These are phyloP conservation scores for Campaea margaritaria DNA, from an alignment of 2,888 invertebrate species.

Conservation along the genomic window DNA sequence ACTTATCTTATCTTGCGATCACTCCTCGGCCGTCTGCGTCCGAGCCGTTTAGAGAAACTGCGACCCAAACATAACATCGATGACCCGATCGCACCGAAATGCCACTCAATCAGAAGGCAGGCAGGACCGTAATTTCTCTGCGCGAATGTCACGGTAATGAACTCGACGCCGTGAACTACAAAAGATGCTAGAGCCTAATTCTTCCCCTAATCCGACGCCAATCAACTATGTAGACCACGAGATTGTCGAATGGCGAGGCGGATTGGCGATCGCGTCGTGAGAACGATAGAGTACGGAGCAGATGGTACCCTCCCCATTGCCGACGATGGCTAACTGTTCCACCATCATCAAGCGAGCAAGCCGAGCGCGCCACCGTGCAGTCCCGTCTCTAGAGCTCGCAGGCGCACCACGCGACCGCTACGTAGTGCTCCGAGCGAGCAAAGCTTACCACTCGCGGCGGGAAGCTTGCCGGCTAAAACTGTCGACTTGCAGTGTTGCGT, in stretches of 20 bases:
- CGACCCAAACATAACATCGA: constrained; percentile 68
- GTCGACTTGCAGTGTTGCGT: constrained; percentile 31
- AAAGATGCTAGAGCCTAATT: constrained; percentile 64
- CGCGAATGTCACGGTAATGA: constrained; percentile 76
- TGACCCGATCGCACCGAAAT: constrained; percentile 69
- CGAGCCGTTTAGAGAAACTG: constrained; percentile 60
- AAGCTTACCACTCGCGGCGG: too few species aligned
- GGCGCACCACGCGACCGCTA: constrained; percentile 75
- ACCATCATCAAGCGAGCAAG: constrained; percentile 68
- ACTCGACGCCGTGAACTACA: constrained; percentile 61
- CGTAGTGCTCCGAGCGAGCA: constrained; percentile 37
- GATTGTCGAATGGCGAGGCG: constrained; percentile 72
- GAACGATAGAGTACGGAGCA: constrained; percentile 78
- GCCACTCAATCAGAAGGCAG: constrained; percentile 68
- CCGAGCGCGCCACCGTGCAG: constrained; percentile 71
- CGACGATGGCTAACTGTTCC: constrained; percentile 78
- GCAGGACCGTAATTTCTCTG: constrained; percentile 66
- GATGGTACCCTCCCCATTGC: constrained; percentile 76
- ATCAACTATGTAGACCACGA: constrained; percentile 82
- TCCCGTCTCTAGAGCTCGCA: constrained; percentile 69
- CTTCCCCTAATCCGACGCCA: constrained; percentile 76
- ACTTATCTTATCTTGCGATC: constrained; percentile 72
- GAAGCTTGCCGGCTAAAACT: constrained; percentile 24
- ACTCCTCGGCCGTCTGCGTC: constrained; percentile 49
- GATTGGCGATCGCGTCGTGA: constrained; percentile 77